These are phyloP conservation scores for Cotesia typhae DNA, from an alignment of 1,140 invertebrate species.

Conservation along the genomic window DNA sequence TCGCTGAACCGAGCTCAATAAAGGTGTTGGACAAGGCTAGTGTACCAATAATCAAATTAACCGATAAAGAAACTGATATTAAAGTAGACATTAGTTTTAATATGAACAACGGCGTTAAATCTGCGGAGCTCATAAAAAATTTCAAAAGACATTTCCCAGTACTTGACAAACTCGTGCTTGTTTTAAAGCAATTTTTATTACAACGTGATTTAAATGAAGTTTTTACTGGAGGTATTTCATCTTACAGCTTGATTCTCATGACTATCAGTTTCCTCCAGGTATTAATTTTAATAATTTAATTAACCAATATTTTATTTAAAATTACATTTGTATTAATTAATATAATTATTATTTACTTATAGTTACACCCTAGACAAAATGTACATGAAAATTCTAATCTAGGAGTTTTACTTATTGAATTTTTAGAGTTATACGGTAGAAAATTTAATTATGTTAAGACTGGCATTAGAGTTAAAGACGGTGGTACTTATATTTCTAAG, in stretches of 20 bases:
- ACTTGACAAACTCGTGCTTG: constrained; percentile 92
- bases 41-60: constrained; percentile 97
- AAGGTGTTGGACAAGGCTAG: constrained; percentile 97
- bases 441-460: constrained; percentile 97
- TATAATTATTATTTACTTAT: constrained; percentile 48
- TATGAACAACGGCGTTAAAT: constrained; percentile 94
- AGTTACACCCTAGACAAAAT: constrained; percentile 79
- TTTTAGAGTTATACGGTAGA: constrained; percentile 96
- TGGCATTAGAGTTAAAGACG: constrained; percentile 93
- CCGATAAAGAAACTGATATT: constrained; percentile 92
- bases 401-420: constrained; percentile 94
- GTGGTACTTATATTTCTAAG: constrained; percentile 93
- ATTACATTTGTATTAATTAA: not conserved
- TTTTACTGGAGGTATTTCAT: constrained; percentile 98
- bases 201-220: constrained; percentile 98
- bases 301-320: constrained; percentile 5
- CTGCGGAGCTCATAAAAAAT: constrained; percentile 92
- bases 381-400: constrained; percentile 78
- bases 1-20: constrained; percentile 86
- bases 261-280: constrained; percentile 97
- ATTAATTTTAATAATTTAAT: constrained; percentile 12
- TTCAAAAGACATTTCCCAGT: constrained; percentile 84
- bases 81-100: constrained; percentile 98
- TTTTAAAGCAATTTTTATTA: constrained; percentile 96
- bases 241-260: constrained; percentile 98